Evolutionary conservation across 2,888 invertebrate species (phyloP).

Genomic region (Callosobruchus maculatus): DNA sequence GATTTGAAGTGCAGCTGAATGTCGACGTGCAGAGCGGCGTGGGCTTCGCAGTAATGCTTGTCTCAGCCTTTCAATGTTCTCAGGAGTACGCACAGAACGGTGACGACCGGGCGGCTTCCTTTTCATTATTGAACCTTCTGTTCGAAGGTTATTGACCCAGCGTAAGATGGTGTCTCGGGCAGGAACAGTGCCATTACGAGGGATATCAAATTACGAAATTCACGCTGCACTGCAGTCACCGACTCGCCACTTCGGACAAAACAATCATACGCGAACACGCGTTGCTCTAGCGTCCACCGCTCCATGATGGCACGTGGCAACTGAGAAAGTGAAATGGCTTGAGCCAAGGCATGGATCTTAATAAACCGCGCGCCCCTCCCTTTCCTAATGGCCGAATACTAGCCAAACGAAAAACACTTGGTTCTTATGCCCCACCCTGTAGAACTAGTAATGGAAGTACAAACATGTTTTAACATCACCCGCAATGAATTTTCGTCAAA

Average conservation of each 20-base stretch:
- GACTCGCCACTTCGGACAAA: constrained; percentile 9
- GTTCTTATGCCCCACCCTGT: background rate
- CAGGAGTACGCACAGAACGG: constrained; percentile 4
- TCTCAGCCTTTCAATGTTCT: constrained; percentile 5
- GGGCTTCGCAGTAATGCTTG: constrained; percentile 5
- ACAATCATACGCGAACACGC: constrained; percentile 10
- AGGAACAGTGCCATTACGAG: constrained; percentile 3
- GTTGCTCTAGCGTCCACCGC: constrained; percentile 10
- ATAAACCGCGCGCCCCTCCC: constrained; percentile 6
- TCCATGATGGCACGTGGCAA: constrained; percentile 13
- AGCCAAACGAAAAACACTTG: constrained; percentile 12
- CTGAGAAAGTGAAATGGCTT: constrained; percentile 14
- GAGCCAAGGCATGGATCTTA: constrained; percentile 9
- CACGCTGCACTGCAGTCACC: constrained; percentile 9
- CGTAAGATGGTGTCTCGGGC: background rate
- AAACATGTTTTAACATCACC: too few relatives aligned
- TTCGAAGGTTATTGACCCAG: background rate
- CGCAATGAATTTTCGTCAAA: too few relatives aligned
- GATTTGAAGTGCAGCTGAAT: constrained; percentile 3
- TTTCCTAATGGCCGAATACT: constrained; percentile 7
- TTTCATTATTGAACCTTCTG: background rate
- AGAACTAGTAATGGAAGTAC: too few relatives aligned
- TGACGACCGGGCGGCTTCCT: background rate
- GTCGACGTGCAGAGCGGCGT: constrained; percentile 1
- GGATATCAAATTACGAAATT: constrained; percentile 6